Conservation (phyloP, 2,113 vertebrate genomes). For the Phrynocephalus versicolor region DNA sequence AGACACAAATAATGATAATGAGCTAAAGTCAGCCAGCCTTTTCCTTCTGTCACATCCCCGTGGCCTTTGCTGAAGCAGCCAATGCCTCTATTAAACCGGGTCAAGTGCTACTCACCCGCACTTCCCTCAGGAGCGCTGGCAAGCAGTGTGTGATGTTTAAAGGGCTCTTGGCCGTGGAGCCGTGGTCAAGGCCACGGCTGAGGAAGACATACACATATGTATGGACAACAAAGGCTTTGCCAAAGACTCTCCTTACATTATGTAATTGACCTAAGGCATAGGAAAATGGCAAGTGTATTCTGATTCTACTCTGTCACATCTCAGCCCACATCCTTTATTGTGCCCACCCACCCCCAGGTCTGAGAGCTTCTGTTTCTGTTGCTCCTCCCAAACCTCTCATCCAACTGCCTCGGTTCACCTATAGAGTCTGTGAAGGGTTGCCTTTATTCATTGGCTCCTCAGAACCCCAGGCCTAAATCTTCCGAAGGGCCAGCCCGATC, state of each 20-base stretch:
- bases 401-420: accelerated
- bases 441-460: too few species aligned
- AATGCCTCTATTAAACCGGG: slow-evolving; percentile 7
- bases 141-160: too few species aligned
- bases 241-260: neutral
- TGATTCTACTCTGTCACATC: neutral
- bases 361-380: accelerated
- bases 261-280: accelerated
- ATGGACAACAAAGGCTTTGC: neutral
- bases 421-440: too few species aligned
- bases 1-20: slow-evolving; percentile 34
- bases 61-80: slow-evolving; percentile 11
- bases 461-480: accelerated
- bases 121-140: too few species aligned
- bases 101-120: too few species aligned
- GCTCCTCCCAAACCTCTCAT: neutral
- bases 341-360: accelerated
- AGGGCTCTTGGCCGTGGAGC: too few species aligned
- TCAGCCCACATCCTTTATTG: neutral
- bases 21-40: slow-evolving; percentile 31
- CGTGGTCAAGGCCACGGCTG: accelerated
- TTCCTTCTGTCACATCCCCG: slow-evolving; percentile 60
- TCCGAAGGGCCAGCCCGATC: neutral
- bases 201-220: accelerated
- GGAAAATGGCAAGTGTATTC: neutral